A percentile compares a stretch with the other conserved stretches of the same genome.
phyloP scores from a whole-genome alignment of 2,113 vertebrate species.

The Urocolius indicus region DNA sequence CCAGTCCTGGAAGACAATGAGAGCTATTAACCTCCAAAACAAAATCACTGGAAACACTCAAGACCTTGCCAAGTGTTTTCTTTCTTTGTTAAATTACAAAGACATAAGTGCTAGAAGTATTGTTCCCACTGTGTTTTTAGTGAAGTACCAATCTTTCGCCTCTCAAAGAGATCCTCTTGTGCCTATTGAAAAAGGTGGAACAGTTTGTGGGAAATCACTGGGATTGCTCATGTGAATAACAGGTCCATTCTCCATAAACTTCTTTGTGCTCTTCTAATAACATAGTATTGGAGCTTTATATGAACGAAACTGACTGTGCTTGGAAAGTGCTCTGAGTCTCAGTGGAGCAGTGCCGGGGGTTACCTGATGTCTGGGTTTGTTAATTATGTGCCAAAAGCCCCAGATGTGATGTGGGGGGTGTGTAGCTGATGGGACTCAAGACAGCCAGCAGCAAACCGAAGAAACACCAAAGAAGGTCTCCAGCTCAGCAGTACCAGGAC shows the following conservation, averaged over 20 bases:
- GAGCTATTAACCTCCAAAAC: neutral
- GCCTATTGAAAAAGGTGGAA: neutral
- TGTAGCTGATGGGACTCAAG: neutral
- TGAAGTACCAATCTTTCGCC: neutral
- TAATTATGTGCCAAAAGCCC: neutral
- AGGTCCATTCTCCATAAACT: neutral
- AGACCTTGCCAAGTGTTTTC: slow-evolving; percentile 12
- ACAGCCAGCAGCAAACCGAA: neutral
- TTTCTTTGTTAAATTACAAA: slow-evolving; percentile 38
- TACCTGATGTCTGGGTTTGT: neutral
- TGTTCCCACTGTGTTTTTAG: neutral
- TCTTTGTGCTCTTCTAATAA: neutral
- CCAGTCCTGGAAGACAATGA: neutral
- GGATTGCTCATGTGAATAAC: neutral
- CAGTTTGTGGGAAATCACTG: neutral
- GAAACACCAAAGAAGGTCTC: neutral
- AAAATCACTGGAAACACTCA: slow-evolving; percentile 9
- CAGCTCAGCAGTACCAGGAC: neutral
- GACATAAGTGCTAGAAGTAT: neutral
- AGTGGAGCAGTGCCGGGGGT: neutral
- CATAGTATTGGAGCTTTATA: neutral
- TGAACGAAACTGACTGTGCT: accelerated
- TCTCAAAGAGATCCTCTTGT: neutral
- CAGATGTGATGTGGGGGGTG: neutral
- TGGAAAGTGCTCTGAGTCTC: neutral